phyloP scores from a whole-genome alignment of 2,113 vertebrate genomes.

The Sinocyclocheilus anshuiensis region DNA sequence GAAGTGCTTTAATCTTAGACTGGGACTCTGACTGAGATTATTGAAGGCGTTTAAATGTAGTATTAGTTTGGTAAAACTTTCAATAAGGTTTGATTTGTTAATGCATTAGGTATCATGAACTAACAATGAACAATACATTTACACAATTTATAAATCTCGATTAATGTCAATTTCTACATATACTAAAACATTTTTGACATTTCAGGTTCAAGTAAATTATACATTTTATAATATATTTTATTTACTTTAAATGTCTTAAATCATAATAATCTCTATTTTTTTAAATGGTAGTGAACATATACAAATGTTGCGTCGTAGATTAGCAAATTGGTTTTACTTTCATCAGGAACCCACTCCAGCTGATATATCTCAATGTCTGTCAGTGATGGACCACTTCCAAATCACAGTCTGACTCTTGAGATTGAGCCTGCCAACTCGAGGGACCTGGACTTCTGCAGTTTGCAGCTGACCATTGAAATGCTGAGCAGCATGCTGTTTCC shows the following conservation, averaged over 20 bases:
- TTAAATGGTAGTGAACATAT: neutral
- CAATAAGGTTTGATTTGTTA: neutral
- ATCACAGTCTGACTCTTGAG: slow-evolving; percentile 19
- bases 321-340: slow-evolving; percentile 1
- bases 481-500: neutral
- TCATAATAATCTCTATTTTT: neutral
- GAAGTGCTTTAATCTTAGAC: neutral
- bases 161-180: neutral
- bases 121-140: neutral
- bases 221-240: too few relatives aligned
- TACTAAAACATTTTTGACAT: neutral
- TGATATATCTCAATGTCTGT: slow-evolving; percentile 4
- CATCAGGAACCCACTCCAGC: neutral
- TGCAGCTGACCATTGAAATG: neutral
- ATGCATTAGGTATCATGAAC: neutral
- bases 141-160: neutral
- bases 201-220: neutral
- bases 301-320: neutral
- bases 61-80: neutral
- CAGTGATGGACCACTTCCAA: slow-evolving; percentile 9
- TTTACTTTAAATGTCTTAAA: neutral
- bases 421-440: neutral
- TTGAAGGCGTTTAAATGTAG: neutral
- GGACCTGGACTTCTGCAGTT: neutral
- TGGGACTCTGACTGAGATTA: neutral